Evolutionary conservation across 1,140 invertebrate genomes (phyloP), one percentile per base, ranked within the genome.

Genomic region (Agraylea sexmaculata): DNA sequence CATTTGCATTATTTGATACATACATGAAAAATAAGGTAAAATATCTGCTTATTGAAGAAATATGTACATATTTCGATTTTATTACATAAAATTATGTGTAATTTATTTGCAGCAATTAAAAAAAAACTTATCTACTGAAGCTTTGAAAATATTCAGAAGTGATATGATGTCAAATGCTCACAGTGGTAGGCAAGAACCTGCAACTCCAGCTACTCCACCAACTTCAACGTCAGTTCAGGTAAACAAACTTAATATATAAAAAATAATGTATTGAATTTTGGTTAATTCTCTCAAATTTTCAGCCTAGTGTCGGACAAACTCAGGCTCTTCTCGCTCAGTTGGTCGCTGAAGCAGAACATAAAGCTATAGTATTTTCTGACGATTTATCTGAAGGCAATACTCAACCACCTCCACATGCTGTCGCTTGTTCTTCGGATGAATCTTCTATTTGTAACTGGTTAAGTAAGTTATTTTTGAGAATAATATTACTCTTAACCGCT

Each of bases 41-140:
- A 21, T 44, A 32, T 47, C 41, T 36, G 20, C 8, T 27, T 31
- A 15, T 32, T 38, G 4, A 29, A 17, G 20, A 16, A 31, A 3
- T 29, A 7, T 28, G 13, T 5, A 30, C 22, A 20, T 17, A 6
- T 27, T 16, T 27, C 28, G 17, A 20, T 37, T 12, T 27, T 31
- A 21, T 20, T 32, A 32, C 13, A 12, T 15, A 27, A 12, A 7
- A 17, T 17, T 35, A 7, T 12, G 20, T 33, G 15, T 13, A 27
- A 4, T 37, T 12, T 44, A 45, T 46, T 67, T 66, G 2, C 73
- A 96, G 69, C 84, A 93, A 68, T 61, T 97, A 33, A 91, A 94
- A 56, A 87, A 92, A 55, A 97, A 98, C 67, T 57, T 99, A 2
- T 94, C 90, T 1, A 92, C 92, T 0, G 93, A 95, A 49, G 91